Evolutionary conservation across 2,888 invertebrate genomes (phyloP), one percentile per base, ranked within the genome.

Genomic region (Psococerastis gibbosa): DNA sequence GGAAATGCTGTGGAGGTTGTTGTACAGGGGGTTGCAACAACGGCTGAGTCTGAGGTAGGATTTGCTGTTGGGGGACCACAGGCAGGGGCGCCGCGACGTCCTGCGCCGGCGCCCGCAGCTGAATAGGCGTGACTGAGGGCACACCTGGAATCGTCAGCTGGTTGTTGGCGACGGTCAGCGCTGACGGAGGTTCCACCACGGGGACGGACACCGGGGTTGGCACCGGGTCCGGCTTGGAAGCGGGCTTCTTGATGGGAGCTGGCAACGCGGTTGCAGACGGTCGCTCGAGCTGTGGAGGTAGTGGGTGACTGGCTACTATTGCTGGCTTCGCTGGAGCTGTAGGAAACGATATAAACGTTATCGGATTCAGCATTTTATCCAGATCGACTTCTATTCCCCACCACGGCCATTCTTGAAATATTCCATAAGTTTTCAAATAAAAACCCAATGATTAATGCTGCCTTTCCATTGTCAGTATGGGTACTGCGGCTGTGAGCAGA

Each of bases 271-370:
- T 56, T 45, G 57, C 46, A 5, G 53, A 46, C 11, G 55, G 54
- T 32, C 55, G 49, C 3, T 55, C 50, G 8, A 55, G 55, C 43
- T 57, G 55, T n/a, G 53, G 54, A 18, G 55, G 57, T 32, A 56
- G 49, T 15, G 51, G 46, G 46, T 56, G 60, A 53, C 57, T 52
- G 47, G 58, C 52, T 63, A 66, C 47, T 64, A 66, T 17, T 43
- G 45, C 49, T 49, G 55, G 49, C 47, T 55, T 55, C 38, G 49
- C 27, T 43, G 32, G 35, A 33, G 18, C 43, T 23, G 20, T 32
- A 13, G n/a, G n/a, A n/a, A n/a, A n/a, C n/a, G n/a, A n/a, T n/a
- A n/a, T n/a, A n/a, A n/a, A n/a, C n/a, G n/a, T n/a, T n/a, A n/a
- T n/a, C n/a, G n/a, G n/a, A n/a, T n/a, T n/a, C n/a, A n/a, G n/a